Evolutionary conservation across 2,113 vertebrate genomes (phyloP).

Genomic region (Plecotus auritus): DNA sequence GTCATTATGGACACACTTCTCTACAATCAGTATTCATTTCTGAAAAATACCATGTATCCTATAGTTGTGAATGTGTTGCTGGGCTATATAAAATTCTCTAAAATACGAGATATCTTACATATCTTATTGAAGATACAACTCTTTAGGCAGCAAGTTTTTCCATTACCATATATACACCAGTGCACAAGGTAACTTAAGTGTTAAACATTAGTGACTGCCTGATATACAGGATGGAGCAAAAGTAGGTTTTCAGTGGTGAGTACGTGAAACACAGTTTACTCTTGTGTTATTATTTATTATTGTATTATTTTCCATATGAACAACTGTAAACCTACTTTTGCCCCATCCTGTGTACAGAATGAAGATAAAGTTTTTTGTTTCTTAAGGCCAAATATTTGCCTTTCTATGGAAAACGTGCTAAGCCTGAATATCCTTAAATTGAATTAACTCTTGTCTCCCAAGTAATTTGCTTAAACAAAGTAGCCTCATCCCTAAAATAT

Average conservation of each 20-base stretch:
- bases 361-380: not conserved
- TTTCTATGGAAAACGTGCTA: not conserved
- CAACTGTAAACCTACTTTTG: too few species aligned
- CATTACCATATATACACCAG: not conserved
- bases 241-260: too few species aligned
- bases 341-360: not conserved
- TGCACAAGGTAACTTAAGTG: not conserved
- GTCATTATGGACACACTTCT: not conserved
- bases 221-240: not conserved
- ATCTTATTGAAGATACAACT: not conserved
- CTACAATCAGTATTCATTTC: not conserved
- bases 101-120: not conserved
- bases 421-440: not conserved
- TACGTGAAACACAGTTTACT: too few species aligned
- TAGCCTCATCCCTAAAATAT: not conserved
- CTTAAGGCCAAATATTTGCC: constrained; percentile 29
- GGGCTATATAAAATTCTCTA: not conserved
- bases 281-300: too few species aligned
- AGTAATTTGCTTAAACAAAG: constrained; percentile 41
- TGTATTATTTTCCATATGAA: too few species aligned
- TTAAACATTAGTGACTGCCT: not conserved
- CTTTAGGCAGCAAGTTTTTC: not conserved
- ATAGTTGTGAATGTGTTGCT: not conserved
- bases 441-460: not conserved
- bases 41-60: constrained; percentile 29